Evolutionary conservation across 2,113 vertebrate genomes (phyloP), one percentile per base, ranked within the genome.

Genomic region (Nothocercus julius): DNA sequence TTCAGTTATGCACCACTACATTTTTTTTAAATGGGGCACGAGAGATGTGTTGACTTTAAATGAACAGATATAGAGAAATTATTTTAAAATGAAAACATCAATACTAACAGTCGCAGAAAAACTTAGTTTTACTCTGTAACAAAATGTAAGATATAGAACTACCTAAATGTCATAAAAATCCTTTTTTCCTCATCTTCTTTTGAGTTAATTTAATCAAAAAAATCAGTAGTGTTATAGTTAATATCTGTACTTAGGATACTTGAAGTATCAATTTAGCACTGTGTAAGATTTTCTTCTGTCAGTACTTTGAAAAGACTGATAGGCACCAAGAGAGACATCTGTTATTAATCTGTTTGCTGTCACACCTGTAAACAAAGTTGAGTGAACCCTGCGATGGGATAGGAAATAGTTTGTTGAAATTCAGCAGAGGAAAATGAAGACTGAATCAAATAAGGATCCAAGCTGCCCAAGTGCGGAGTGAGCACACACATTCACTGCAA

Each of bases 61-160:
- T 32, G 21, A 90, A 75, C 14, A 83, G 16, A 59, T 64, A 68
- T 72, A 64, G 16, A 61, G 14, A 89, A 90, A 78, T 47, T 53
- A 21, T 42, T 67, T 77, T 42, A 64, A 92, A 96, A 88, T 63
- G 42, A 67, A 92, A 92, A 20, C 25, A 68, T 12, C 24, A 85
- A 34, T 28, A 76, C 5, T 30, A 82, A 73, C 22, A 58, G 8
- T 40, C 7, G 78, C 12, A 45, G 28, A 49, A 14, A n/a, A 77
- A 78, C 21, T 68, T 63, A 54, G 14, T 77, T 81, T 72, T 81
- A 42, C 7, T 53, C 38, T 78, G 14, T 67, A 92, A 89, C 63
- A 72, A 88, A 78, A 59, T 56, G 11, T 56, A 83, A 66, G 21
- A 36, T 38, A 70, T 19, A 73, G 8, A 25, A 54, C 53, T 58